phyloP scores from a whole-genome alignment of 2,113 vertebrate species.

The Eclectus roratus region DNA sequence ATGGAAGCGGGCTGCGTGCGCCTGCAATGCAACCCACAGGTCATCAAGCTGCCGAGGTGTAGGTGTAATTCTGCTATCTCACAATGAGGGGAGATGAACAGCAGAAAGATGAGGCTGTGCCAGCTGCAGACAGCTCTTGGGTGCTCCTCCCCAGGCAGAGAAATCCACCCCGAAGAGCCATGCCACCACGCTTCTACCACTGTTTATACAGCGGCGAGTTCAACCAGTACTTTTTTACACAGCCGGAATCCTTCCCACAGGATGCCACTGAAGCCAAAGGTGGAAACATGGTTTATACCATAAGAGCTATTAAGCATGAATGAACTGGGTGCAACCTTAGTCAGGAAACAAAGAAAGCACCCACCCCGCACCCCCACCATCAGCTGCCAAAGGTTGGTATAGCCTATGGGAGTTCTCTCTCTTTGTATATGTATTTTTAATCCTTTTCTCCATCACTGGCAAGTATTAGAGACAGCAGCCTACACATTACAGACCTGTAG shows the following conservation, averaged over 20 bases:
- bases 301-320: neutral
- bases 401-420: neutral
- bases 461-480: neutral
- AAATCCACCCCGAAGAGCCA: neutral
- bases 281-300: neutral
- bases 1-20: neutral
- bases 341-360: rapidly evolving
- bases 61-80: neutral
- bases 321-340: neutral
- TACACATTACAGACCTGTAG: neutral
- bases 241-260: neutral
- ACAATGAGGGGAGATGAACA: neutral
- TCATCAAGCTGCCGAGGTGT: neutral
- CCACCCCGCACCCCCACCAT: neutral
- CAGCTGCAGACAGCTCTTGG: neutral
- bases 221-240: neutral
- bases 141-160: neutral
- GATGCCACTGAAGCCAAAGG: neutral
- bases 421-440: neutral
- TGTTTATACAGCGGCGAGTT: neutral
- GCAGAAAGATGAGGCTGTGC: neutral
- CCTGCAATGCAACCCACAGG: neutral
- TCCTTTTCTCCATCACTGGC: neutral
- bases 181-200: neutral
- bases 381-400: neutral